Conservation (phyloP, 2,113 vertebrate genomes). For the Sakesphorus luctuosus region DNA sequence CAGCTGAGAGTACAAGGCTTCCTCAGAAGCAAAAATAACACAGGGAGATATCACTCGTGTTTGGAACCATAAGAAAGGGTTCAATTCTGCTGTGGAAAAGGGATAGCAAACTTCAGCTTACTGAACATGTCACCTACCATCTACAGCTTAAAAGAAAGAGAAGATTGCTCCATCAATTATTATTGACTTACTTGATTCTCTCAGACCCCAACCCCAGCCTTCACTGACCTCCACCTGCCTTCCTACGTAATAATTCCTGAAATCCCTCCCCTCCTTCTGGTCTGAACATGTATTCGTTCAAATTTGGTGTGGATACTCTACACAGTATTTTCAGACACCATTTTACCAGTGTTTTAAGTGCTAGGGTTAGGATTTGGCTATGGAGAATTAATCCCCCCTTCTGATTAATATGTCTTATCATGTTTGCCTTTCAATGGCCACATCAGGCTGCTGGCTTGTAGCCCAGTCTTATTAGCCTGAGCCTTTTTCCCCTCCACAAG, state of each 20-base stretch:
- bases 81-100: background rate
- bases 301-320: background rate
- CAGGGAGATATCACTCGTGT: background rate
- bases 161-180: background rate
- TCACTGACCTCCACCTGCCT: background rate
- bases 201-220: background rate
- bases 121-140: background rate
- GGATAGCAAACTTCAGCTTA: background rate
- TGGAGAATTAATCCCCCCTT: background rate
- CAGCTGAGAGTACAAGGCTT: background rate
- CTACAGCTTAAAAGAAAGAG: background rate
- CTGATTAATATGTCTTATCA: background rate
- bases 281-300: background rate
- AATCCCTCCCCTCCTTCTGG: background rate
- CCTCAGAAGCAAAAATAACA: background rate
- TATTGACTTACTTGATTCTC: background rate
- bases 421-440: background rate
- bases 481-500: background rate
- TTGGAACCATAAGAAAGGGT: background rate
- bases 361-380: background rate
- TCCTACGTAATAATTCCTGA: background rate
- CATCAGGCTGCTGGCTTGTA: background rate
- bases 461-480: background rate
- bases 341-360: background rate
- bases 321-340: background rate